Evolutionary conservation across 2,797 vertebrate genomes (phyloP), one percentile per base, ranked within the genome.

Genomic region (Coendou prehensilis): DNA sequence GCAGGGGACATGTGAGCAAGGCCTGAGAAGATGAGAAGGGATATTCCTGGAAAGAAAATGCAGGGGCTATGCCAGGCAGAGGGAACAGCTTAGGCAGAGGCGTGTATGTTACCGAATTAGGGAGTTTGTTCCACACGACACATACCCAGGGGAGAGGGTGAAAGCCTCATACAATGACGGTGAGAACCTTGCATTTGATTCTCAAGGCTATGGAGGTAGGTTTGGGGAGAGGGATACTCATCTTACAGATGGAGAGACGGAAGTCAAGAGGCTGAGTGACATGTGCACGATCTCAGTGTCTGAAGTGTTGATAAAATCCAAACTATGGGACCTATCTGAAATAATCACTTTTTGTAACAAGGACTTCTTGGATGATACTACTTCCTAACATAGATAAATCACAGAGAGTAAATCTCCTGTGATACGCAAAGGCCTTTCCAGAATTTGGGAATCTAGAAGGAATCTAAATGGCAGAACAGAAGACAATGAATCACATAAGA

Each of bases 391-490:
- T 14, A 41, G 41, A 92, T 15, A 76, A 57, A 93, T 81, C 50
- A 71, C 52, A 79, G 64, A 93, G 28, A 63, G 63, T 8, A 88
- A 71, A 54, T 54, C 41, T 93, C 30, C 5, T 80, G 64, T 95
- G n/a, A 30, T 18, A 61, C 3, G 28, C 41, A 67, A 88, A 9
- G 56, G 8, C 37, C 79, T 63, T 93, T 95, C n/a, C 50, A 93
- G 47, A 95, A 78, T 91, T 47, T 47, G 73, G 61, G 54, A 84
- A 89, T 75, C 69, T 80, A 64, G 45, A 92, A 91, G 28, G 56
- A 92, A 78, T 82, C n/a, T 93, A 90, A 90, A 78, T 23, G 79
- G 30, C 54, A 87, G 33, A 61, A 45, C 28, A 86, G 45, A 73
- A 85, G 71, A 97, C 61, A 61, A 0, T 11, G 20, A 91, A 41